phyloP scores from a whole-genome alignment of 1,140 invertebrate species.

The Penaeus japonicus region DNA sequence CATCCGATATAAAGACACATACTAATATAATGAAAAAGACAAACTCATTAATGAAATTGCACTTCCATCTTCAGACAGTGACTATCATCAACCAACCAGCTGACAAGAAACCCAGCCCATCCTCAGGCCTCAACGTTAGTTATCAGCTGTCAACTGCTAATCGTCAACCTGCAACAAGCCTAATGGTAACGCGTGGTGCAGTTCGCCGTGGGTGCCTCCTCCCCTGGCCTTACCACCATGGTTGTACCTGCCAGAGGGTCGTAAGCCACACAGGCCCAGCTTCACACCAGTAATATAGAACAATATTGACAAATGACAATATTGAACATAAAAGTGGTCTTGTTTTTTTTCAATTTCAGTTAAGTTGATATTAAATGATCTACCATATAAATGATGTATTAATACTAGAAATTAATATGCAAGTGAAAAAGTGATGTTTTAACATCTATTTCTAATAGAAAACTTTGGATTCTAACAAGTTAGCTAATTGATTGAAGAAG shows the following conservation, averaged over 20 bases:
- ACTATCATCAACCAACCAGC: too few relatives aligned
- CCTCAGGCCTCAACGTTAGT: too few relatives aligned
- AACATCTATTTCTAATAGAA: too few relatives aligned
- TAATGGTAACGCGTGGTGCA: constrained; percentile 48
- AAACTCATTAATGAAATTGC: too few relatives aligned
- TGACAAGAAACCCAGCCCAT: too few relatives aligned
- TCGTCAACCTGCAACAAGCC: not conserved
- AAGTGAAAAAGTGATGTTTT: too few relatives aligned
- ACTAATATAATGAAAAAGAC: too few relatives aligned
- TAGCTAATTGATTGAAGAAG: too few relatives aligned
- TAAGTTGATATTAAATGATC: not conserved
- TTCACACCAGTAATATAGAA: not conserved
- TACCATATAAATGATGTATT: not conserved
- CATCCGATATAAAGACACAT: too few relatives aligned
- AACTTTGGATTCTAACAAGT: too few relatives aligned
- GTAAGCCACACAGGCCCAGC: not conserved
- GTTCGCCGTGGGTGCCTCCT: constrained; percentile 57
- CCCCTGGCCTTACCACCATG: constrained; percentile 59
- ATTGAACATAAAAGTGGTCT: not conserved
- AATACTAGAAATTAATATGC: not conserved
- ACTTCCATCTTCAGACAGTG: too few relatives aligned
- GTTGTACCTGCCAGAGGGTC: constrained; percentile 59
- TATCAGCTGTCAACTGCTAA: not conserved
- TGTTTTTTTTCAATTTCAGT: not conserved
- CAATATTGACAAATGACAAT: not conserved